Percentiles rank a stretch among this genome's conserved stretches.
Conservation (phyloP, 2,888 invertebrate species). For the Cataglyphis altisquamis region DNA sequence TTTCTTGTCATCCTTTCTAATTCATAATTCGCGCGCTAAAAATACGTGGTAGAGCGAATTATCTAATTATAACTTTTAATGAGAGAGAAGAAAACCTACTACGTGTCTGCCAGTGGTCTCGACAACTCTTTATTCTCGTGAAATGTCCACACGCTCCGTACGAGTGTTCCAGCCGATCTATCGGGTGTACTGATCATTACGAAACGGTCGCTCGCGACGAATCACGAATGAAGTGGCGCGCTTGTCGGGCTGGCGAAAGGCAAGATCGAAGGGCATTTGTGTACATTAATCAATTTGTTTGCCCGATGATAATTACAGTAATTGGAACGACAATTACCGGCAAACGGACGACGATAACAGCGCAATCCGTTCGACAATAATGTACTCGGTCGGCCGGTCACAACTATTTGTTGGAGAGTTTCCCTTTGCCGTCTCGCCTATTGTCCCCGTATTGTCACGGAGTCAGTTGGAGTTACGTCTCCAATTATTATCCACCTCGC, state of each 20-base stretch:
- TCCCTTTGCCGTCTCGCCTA: slow-evolving; percentile 38
- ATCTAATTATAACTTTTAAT: slow-evolving; percentile 62
- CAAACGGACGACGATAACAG: slow-evolving; percentile 57
- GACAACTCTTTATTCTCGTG: slow-evolving; percentile 38
- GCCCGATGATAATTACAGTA: slow-evolving; percentile 63
- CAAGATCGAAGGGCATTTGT: slow-evolving; percentile 65
- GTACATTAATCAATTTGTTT: slow-evolving; percentile 68
- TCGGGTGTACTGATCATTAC: neutral
- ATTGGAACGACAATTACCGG: slow-evolving; percentile 66
- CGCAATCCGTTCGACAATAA: slow-evolving; percentile 56
- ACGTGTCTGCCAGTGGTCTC: slow-evolving; percentile 53
- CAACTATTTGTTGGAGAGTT: slow-evolving; percentile 53
- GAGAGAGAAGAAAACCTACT: slow-evolving; percentile 40
- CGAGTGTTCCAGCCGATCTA: neutral
- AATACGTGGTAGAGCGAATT: slow-evolving; percentile 20
- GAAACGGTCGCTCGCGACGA: neutral
- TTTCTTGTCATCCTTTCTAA: neutral
- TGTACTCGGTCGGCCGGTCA: slow-evolving; percentile 40
- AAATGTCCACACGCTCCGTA: slow-evolving; percentile 10
- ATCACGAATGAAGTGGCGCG: slow-evolving; percentile 24
- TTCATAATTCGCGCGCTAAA: neutral
- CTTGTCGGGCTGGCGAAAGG: slow-evolving; percentile 48
- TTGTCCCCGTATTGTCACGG: slow-evolving; percentile 39
- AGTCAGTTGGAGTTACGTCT: slow-evolving; percentile 52
- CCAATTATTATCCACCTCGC: slow-evolving; percentile 50